Percentiles rank a stretch among this genome's conserved stretches.
These are phyloP conservation scores for Chrysochloris asiatica DNA, from an alignment of 2,113 vertebrate genomes.

Conservation along the genomic window DNA sequence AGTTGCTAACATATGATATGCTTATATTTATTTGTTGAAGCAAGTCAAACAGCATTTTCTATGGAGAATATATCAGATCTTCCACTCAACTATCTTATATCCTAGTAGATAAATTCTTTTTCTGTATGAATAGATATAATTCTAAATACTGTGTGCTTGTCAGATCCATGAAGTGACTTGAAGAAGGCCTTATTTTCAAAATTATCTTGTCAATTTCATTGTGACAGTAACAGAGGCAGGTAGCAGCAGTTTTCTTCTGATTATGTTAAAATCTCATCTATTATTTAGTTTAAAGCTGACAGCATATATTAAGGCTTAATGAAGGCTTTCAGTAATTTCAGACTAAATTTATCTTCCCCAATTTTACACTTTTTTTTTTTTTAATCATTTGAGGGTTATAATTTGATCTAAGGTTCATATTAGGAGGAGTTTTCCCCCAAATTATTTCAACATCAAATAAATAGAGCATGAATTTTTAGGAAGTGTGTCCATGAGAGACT, in stretches of 20 bases:
- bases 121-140: constrained; percentile 75
- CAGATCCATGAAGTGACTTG: constrained; percentile 80
- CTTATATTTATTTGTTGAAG: constrained; percentile 56
- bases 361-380: constrained; percentile 78
- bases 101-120: constrained; percentile 61
- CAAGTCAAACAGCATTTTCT: background rate
- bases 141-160: constrained; percentile 77
- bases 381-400: constrained; percentile 75
- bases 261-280: constrained; percentile 93
- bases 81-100: constrained; percentile 48
- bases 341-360: constrained; percentile 86
- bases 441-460: constrained; percentile 79
- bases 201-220: constrained; percentile 89
- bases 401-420: constrained; percentile 84
- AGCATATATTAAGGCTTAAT: constrained; percentile 90
- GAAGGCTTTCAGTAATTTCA: constrained; percentile 90
- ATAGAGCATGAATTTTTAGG: constrained; percentile 55
- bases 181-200: constrained; percentile 84
- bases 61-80: constrained; percentile 58
- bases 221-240: constrained; percentile 88
- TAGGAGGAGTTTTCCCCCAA: constrained; percentile 76
- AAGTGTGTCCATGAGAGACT: constrained; percentile 35
- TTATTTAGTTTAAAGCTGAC: constrained; percentile 91
- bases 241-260: constrained; percentile 92
- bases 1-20: background rate